phyloP scores from a whole-genome alignment of 2,888 invertebrate genomes.

The Athalia rosae region DNA sequence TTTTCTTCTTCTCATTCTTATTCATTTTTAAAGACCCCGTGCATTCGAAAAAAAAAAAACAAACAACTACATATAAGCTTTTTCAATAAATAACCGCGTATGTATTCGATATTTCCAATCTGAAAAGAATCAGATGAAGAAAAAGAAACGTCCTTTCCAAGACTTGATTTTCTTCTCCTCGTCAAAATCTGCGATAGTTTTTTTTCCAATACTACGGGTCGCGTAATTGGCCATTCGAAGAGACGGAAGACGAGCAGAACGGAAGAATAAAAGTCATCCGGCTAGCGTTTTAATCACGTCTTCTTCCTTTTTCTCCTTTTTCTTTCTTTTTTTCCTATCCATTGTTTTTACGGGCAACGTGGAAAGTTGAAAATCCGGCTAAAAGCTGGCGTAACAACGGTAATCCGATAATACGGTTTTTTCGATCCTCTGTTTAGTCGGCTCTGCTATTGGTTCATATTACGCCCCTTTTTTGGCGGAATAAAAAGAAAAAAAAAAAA shows the following conservation, averaged over 20 bases:
- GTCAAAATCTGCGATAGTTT: too few species aligned
- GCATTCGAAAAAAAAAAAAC: background rate
- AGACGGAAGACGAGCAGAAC: background rate
- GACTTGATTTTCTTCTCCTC: too few species aligned
- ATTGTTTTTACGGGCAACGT: background rate
- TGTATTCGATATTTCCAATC: too few species aligned
- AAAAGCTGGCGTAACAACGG: conserved; percentile 36
- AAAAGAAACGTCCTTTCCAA: too few species aligned
- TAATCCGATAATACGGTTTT: conserved; percentile 37
- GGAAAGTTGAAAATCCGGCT: conserved; percentile 18
- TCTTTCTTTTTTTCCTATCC: background rate
- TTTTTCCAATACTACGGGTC: too few species aligned
- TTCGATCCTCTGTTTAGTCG: background rate
- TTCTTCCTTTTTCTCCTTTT: background rate
- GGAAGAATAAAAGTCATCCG: background rate
- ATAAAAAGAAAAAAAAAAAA: too few species aligned
- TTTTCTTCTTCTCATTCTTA: background rate
- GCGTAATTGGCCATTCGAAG: background rate
- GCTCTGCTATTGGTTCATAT: too few species aligned
- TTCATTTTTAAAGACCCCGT: background rate
- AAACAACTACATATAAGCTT: background rate
- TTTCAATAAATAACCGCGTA: too few species aligned
- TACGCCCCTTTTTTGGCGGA: too few species aligned
- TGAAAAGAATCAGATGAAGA: too few species aligned
- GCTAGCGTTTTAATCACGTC: background rate